Conservation (phyloP, 2,113 vertebrate species). For the Scalopus aquaticus region DNA sequence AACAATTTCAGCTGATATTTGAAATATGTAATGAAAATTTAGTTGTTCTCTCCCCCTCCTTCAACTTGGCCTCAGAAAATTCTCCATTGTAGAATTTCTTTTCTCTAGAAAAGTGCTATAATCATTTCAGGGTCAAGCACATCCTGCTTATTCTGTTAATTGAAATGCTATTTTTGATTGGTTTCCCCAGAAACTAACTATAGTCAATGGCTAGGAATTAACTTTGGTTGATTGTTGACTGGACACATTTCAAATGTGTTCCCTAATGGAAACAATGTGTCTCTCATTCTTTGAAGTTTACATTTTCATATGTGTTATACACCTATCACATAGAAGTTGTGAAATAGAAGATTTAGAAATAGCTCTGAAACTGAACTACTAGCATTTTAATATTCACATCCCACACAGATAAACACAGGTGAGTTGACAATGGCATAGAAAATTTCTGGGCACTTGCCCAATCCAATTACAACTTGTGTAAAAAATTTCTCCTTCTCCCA, state of each 20-base stretch:
- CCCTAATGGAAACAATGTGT: constrained; percentile 41
- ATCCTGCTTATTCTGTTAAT: constrained; percentile 63
- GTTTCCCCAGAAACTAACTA: constrained; percentile 51
- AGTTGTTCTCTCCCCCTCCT: neutral
- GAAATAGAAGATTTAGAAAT: constrained; percentile 68
- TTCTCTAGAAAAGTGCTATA: constrained; percentile 72
- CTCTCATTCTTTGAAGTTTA: constrained; percentile 68
- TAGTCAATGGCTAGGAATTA: constrained; percentile 50
- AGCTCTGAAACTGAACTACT: constrained; percentile 48
- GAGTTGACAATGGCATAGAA: neutral
- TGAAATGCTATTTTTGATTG: constrained; percentile 67
- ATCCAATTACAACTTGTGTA: neutral
- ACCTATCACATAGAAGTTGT: constrained; percentile 65
- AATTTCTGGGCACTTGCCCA: neutral
- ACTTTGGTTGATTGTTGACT: constrained; percentile 59
- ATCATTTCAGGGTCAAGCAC: constrained; percentile 37
- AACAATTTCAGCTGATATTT: neutral
- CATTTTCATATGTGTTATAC: constrained; percentile 71
- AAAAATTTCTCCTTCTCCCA: neutral
- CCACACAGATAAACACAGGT: neutral
- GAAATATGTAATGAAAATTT: neutral
- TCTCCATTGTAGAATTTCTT: constrained; percentile 48
- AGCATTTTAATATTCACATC: constrained; percentile 41
- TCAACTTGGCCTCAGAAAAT: neutral
- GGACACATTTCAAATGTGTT: constrained; percentile 61